phyloP scores from a whole-genome alignment of 2,888 invertebrate species.

The Orthonychiurus folsomi region DNA sequence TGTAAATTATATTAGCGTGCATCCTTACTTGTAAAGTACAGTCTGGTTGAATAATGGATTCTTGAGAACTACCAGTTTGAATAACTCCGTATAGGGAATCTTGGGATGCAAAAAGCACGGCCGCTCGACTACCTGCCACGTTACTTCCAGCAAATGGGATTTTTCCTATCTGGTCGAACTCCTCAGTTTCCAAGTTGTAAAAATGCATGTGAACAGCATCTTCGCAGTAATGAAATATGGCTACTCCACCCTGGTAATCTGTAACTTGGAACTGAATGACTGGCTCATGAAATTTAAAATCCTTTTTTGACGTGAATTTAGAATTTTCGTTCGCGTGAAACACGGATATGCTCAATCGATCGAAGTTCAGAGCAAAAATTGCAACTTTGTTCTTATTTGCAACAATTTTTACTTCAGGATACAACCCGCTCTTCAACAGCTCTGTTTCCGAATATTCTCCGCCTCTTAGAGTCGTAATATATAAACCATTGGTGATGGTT shows the following conservation, averaged over 20 bases:
- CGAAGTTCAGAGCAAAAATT: not conserved
- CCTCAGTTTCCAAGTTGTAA: not conserved
- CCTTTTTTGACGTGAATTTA: not conserved
- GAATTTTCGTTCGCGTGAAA: not conserved
- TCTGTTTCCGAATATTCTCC: not conserved
- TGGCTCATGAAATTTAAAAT: not conserved
- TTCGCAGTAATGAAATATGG: not conserved
- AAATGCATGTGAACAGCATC: not conserved
- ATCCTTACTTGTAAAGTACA: conserved; percentile 16
- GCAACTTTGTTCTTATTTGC: not conserved
- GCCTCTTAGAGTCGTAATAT: not conserved
- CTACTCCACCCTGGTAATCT: conserved; percentile 9
- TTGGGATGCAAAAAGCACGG: conserved; percentile 13
- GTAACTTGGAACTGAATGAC: not conserved
- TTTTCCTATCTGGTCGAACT: not conserved
- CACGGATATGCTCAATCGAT: not conserved
- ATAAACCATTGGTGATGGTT: not conserved
- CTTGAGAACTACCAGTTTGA: not conserved
- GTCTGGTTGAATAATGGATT: conserved; percentile 11
- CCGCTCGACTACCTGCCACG: not conserved
- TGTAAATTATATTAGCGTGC: not conserved
- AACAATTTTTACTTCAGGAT: not conserved
- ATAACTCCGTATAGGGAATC: conserved; percentile 12
- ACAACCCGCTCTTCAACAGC: not conserved
- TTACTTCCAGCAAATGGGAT: not conserved